phyloP scores from a whole-genome alignment of 2,888 invertebrate species.

The Aricia artaxerxes region DNA sequence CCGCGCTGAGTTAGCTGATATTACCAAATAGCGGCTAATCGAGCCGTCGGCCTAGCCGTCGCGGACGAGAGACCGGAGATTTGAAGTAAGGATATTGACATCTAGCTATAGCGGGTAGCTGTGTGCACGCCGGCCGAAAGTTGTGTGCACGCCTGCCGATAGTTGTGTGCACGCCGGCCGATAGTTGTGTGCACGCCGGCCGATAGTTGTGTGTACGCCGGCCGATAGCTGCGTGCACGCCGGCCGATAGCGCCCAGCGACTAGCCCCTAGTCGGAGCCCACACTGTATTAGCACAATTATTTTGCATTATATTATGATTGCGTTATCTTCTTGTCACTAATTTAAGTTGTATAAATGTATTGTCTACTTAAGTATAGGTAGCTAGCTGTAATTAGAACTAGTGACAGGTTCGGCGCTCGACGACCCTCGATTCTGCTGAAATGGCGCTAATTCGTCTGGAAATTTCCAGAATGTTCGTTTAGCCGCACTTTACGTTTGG shows the following conservation, averaged over 20 bases:
- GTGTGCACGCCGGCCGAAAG: slow-evolving; percentile 16
- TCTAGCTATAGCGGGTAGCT: slow-evolving; percentile 30
- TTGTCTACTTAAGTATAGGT: slow-evolving; percentile 76
- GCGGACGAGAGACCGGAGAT: slow-evolving; percentile 16
- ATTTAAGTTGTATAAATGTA: slow-evolving; percentile 79
- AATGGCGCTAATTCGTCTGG: slow-evolving; percentile 1
- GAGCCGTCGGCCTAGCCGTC: background rate
- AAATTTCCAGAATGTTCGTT: background rate
- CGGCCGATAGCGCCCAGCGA: background rate
- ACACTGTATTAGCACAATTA: slow-evolving; percentile 74
- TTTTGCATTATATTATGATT: slow-evolving; percentile 64
- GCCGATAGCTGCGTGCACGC: slow-evolving; percentile 30
- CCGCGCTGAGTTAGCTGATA: background rate
- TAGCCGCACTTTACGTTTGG: background rate
- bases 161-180: background rate
- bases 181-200: background rate
- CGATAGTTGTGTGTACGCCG: slow-evolving; percentile 28
- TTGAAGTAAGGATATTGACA: slow-evolving; percentile 33
- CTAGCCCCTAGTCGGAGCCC: slow-evolving; percentile 50
- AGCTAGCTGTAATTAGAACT: slow-evolving; percentile 74
- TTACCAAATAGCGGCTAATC: background rate
- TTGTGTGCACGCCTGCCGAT: background rate
- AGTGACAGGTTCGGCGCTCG: background rate
- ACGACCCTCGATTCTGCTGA: background rate
- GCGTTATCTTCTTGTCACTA: slow-evolving; percentile 79